A percentile compares a stretch with the other conserved stretches of the same genome.
These are phyloP conservation scores for Pituophis catenifer DNA, from an alignment of 2,113 vertebrate species.

Conservation along the genomic window DNA sequence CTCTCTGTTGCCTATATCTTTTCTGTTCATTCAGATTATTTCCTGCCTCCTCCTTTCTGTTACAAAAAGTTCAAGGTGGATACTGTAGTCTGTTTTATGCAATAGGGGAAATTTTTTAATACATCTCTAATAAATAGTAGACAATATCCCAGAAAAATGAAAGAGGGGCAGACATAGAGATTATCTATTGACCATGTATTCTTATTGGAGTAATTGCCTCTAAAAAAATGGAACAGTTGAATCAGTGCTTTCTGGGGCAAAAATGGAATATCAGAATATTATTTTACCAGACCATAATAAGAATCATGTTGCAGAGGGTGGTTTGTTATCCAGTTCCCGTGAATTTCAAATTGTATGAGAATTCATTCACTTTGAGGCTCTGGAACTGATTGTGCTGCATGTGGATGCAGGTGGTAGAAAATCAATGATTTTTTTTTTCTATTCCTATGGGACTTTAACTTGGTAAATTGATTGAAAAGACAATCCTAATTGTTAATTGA, in stretches of 20 bases:
- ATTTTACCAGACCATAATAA: neutral
- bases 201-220: neutral
- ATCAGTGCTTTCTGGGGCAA: neutral
- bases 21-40: neutral
- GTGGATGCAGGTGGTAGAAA: neutral
- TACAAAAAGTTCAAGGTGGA: neutral
- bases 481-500: neutral
- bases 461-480: neutral
- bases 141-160: neutral
- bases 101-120: neutral
- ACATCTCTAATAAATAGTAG: neutral
- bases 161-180: neutral
- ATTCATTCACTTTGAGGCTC: neutral
- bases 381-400: neutral
- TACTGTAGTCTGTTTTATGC: neutral
- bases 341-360: neutral
- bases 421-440: neutral
- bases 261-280: neutral
- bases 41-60: neutral
- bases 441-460: neutral
- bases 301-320: neutral
- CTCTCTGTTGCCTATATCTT: neutral
- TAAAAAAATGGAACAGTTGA: neutral
- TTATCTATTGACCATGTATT: neutral
- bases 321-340: neutral